Evolutionary conservation across 2,113 vertebrate genomes (phyloP).

Genomic region (Austrofundulus limnaeus): DNA sequence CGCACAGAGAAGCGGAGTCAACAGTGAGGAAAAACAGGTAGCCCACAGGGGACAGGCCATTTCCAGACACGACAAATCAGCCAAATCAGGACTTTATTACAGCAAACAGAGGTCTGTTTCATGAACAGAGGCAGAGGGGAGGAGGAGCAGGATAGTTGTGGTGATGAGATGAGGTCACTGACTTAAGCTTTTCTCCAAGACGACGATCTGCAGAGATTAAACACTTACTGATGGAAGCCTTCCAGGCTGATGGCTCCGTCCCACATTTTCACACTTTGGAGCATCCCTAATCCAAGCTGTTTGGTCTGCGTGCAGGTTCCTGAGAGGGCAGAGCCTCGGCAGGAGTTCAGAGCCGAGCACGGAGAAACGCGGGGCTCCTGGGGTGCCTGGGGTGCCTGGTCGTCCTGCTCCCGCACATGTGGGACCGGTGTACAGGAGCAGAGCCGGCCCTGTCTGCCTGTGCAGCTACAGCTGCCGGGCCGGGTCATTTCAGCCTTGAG

Average conservation of each 20-base stretch:
- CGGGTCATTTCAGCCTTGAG: constrained; percentile 83
- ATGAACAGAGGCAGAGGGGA: constrained; percentile 39
- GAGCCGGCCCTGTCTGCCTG: constrained; percentile 85
- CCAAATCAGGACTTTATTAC: constrained; percentile 55
- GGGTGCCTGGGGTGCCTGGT: constrained; percentile 92
- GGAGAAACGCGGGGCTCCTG: constrained; percentile 79
- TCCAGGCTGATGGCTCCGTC: constrained; percentile 14
- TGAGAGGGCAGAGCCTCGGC: constrained; percentile 80
- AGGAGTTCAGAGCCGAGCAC: constrained; percentile 61
- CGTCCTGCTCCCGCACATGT: constrained; percentile 88
- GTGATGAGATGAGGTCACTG: constrained; percentile 61
- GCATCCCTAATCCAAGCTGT: constrained; percentile 18
- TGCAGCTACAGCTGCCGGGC: constrained; percentile 60
- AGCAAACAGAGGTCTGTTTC: constrained; percentile 57
- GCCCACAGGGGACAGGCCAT: constrained; percentile 42
- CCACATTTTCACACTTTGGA: constrained; percentile 10
- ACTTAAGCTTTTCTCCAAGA: constrained; percentile 37
- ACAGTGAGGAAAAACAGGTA: constrained; percentile 51
- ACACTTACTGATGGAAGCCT: constrained; percentile 28
- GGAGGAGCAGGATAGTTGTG: constrained; percentile 36
- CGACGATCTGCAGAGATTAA: constrained; percentile 43
- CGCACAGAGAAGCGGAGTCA: constrained; percentile 42
- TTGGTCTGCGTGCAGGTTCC: constrained; percentile 78
- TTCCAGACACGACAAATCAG: constrained; percentile 54
- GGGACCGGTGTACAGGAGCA: constrained; percentile 89